phyloP scores from a whole-genome alignment of 1,140 invertebrate genomes.

The Trichonephila clavata region DNA sequence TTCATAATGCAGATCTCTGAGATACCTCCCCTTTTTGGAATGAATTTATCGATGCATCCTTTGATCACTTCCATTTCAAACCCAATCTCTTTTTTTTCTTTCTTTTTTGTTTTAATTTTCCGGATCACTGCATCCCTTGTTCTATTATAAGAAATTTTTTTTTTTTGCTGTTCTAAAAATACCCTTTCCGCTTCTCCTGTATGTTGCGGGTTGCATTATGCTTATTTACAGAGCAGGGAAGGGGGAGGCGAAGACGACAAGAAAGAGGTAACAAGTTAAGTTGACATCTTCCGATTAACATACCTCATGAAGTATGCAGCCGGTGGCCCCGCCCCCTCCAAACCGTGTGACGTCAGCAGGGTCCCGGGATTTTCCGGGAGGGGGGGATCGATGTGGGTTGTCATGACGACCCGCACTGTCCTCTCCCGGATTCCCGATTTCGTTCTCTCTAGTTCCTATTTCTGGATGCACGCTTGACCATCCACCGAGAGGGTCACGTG shows the following conservation, averaged over 20 bases:
- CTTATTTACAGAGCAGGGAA: background rate
- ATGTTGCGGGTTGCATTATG: background rate
- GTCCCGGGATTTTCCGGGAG: conserved; percentile 66
- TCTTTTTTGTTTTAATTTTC: no score
- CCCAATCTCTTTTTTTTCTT: no score
- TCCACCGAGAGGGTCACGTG: conserved; percentile 45
- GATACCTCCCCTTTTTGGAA: no score
- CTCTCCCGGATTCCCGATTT: conserved; percentile 62
- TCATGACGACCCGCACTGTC: conserved; percentile 18
- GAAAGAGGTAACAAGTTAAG: conserved; percentile 56
- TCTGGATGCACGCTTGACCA: conserved; percentile 71
- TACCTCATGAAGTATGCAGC: conserved; percentile 71
- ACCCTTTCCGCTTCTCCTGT: background rate
- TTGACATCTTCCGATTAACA: conserved; percentile 57
- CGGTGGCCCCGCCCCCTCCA: background rate
- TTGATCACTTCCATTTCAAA: no score
- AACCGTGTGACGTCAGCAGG: conserved; percentile 56
- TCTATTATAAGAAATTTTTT: no score
- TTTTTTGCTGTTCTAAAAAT: background rate
- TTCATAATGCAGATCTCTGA: no score
- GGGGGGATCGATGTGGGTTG: conserved; percentile 63
- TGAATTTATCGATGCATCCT: no score
- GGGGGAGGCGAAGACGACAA: background rate
- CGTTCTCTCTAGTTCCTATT: conserved; percentile 59
- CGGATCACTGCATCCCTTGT: no score